Percentiles rank a stretch among this genome's conserved stretches.
These are phyloP conservation scores for Coptodon bakossiorum DNA, from an alignment of 2,113 vertebrate genomes.

Conservation along the genomic window DNA sequence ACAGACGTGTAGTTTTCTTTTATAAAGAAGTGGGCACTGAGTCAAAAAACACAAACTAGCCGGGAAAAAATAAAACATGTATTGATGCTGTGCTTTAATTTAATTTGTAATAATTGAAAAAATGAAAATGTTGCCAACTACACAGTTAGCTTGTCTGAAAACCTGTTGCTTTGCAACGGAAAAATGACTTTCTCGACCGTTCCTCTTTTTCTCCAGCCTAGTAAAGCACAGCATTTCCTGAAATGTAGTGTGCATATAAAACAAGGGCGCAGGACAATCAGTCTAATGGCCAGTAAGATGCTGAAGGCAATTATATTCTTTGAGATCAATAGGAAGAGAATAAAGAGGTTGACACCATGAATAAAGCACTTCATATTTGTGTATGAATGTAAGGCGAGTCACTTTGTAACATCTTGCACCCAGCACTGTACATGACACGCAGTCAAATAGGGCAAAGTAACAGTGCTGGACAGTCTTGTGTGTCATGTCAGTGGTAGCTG, in stretches of 20 bases:
- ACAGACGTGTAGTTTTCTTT: neutral
- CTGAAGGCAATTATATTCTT: neutral
- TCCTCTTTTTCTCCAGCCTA: neutral
- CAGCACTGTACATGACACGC: neutral
- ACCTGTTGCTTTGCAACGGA: neutral
- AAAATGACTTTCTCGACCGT: neutral
- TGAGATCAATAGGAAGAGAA: neutral
- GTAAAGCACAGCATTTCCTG: neutral
- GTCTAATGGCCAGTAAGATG: neutral
- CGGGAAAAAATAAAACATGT: neutral
- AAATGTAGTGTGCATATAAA: neutral
- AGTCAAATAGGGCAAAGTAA: neutral
- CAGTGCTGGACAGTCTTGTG: neutral
- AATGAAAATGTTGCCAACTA: neutral
- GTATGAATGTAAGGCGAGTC: neutral
- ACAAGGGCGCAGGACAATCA: neutral
- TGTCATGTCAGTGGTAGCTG: neutral
- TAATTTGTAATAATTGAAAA: neutral
- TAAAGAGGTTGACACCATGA: neutral
- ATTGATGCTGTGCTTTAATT: neutral
- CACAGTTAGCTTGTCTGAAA: neutral
- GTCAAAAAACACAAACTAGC: neutral
- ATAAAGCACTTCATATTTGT: neutral
- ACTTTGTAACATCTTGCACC: neutral
- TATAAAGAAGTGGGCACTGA: neutral